Evolutionary conservation across 2,888 invertebrate species (phyloP).

Genomic region (Encarsia formosa): DNA sequence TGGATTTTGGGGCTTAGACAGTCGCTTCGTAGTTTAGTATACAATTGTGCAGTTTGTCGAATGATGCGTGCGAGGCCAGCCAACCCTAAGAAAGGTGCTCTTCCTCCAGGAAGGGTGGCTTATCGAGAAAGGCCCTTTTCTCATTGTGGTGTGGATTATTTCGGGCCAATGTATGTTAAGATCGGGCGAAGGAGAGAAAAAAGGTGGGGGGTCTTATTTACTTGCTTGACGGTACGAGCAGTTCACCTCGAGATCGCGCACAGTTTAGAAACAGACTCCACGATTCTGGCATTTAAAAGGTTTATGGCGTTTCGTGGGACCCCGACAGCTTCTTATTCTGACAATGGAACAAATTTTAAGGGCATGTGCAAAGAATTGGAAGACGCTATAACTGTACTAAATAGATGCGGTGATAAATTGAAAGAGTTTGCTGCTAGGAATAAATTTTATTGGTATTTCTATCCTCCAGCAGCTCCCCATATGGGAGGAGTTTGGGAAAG

Average conservation of each 20-base stretch:
- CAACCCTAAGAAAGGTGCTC: neutral
- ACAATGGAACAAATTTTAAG: neutral
- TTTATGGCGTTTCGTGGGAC: neutral
- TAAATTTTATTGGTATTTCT: neutral
- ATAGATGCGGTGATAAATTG: neutral
- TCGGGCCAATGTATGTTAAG: neutral
- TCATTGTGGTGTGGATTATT: neutral
- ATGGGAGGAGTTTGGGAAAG: conserved; percentile 1
- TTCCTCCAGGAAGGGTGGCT: neutral
- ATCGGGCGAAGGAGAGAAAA: neutral
- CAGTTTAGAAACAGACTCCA: neutral
- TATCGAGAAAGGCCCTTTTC: neutral
- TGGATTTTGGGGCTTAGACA: neutral
- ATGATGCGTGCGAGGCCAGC: neutral
- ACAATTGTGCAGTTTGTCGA: neutral
- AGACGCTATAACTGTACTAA: neutral
- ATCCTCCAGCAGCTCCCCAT: neutral
- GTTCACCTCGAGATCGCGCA: neutral
- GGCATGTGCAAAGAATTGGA: neutral
- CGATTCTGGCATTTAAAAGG: neutral
- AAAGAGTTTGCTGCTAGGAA: neutral
- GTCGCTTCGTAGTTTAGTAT: neutral
- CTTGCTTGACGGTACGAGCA: neutral
- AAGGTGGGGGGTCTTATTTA: neutral
- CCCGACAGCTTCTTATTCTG: neutral